phyloP scores from a whole-genome alignment of 1,140 invertebrate species.

The Drosophila simulans region DNA sequence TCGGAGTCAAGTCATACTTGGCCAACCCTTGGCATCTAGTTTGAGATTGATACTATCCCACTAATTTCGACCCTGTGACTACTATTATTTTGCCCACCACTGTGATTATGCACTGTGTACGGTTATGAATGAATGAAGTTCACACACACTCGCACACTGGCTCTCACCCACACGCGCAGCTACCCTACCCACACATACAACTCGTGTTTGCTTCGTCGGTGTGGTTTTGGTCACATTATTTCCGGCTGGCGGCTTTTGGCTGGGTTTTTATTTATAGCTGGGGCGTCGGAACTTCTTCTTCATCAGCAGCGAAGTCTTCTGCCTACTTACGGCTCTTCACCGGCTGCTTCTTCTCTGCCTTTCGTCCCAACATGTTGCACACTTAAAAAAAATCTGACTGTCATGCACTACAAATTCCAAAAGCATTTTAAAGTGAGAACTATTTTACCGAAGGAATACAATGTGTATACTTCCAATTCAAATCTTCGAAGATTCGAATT shows the following conservation, averaged over 20 bases:
- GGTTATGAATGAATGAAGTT: constrained; percentile 69
- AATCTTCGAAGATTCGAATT: no score
- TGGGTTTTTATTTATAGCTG: constrained; percentile 66
- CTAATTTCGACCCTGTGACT: not conserved
- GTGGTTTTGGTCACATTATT: constrained; percentile 74
- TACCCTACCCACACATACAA: constrained; percentile 1
- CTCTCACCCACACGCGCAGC: not conserved
- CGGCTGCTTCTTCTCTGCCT: not conserved
- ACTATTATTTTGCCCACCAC: constrained; percentile 12
- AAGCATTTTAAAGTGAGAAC: not conserved
- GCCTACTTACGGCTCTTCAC: constrained; percentile 4
- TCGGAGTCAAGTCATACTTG: no score
- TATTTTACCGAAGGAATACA: not conserved
- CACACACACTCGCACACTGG: constrained; percentile 22
- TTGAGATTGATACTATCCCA: no score
- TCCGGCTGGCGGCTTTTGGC: constrained; percentile 59
- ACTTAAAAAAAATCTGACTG: not conserved
- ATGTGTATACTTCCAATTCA: not conserved
- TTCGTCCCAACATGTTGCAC: not conserved
- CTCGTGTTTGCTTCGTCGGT: constrained; percentile 30
- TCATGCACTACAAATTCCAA: not conserved
- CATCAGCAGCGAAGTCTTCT: constrained; percentile 16
- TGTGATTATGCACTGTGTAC: constrained; percentile 47
- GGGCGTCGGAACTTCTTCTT: constrained; percentile 20
- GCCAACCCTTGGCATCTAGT: no score